phyloP scores from a whole-genome alignment of 2,113 vertebrate genomes.

The Chaetodon trifascialis region DNA sequence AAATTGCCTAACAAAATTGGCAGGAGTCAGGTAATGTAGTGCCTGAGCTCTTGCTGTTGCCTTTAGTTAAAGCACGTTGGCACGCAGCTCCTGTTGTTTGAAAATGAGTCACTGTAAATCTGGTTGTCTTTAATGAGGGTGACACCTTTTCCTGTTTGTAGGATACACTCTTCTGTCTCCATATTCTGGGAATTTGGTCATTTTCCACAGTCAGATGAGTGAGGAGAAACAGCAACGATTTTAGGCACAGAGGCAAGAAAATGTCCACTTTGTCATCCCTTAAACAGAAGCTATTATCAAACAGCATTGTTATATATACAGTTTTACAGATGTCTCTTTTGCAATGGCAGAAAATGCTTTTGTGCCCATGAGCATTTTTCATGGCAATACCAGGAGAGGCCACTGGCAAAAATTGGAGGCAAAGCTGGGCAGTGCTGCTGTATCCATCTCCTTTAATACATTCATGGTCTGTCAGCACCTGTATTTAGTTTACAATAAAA shows the following conservation, averaged over 20 bases:
- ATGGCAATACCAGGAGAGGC: too few relatives aligned
- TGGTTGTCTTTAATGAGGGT: constrained; percentile 52
- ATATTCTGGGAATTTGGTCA: constrained; percentile 33
- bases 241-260: background rate
- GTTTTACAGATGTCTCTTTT: too few relatives aligned
- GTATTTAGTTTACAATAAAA: too few relatives aligned
- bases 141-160: constrained; percentile 46
- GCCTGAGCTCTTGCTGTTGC: constrained; percentile 28
- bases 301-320: background rate
- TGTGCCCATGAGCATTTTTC: too few relatives aligned
- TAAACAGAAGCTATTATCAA: background rate
- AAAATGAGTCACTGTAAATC: constrained; percentile 34
- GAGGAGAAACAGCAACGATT: background rate
- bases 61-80: constrained; percentile 17
- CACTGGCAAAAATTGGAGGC: too few relatives aligned
- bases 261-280: background rate
- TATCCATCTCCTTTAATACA: too few relatives aligned
- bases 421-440: too few relatives aligned
- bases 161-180: constrained; percentile 26
- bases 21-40: constrained; percentile 1
- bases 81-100: constrained; percentile 41
- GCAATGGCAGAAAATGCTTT: too few relatives aligned
- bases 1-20: constrained; percentile 28
- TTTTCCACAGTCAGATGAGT: background rate
- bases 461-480: too few relatives aligned